Base-by-base conservation (phyloP, 2,888 invertebrate genomes). In the Cosmopolites sordidus region DNA sequence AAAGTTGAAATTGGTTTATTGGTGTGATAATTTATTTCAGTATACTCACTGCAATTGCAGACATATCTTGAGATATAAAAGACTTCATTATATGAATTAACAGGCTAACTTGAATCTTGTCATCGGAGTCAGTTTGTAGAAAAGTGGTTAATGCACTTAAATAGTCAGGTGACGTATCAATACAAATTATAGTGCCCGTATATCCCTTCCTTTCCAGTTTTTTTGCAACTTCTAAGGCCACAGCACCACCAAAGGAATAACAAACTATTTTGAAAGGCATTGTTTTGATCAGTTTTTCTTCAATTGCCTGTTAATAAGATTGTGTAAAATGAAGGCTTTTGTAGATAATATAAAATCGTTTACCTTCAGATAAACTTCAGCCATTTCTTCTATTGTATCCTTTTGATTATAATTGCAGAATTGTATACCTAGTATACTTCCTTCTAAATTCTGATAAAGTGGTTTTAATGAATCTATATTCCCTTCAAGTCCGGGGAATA, bases 231-330 rank as follows among this genome's bases (percentile, higher is more conserved):
- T 93, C 89, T 50, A 94, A 73, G 0, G 87, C 86, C 15, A 93
- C 77, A 16, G 87, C 72, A 0, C 86, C 78, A 40, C 97, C 97
- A 67, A 84, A 95, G 11, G 96, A 97, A 76, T 97, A 95, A 1
- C 89, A 94, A 11, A 88, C 79, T 1, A 97, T 69, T 52, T 82
- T 81, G 75, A 88, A 93, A 0, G 79, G 77, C 42, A 81, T 76
- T 1, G 76, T 75, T 0, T 78, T 80, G 0, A 78, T 69, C 9
- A 83, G 64, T 8, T 77, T 74, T 37, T 77, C 73, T 56, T 80
- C 76, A 1, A 85, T 73, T 48, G 78, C 71, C 85, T 87, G 66
- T 4, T 4, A 33, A 9, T 12, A 18, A 27, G 43, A 47, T 42
- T 41, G 16, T 15, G 15, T 4, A 41, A 16, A 3, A 41, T 16